A percentile compares a stretch with the other conserved stretches of the same genome.
Evolutionary conservation across 2,797 vertebrate species (phyloP).

Genomic region (Pampus argenteus): DNA sequence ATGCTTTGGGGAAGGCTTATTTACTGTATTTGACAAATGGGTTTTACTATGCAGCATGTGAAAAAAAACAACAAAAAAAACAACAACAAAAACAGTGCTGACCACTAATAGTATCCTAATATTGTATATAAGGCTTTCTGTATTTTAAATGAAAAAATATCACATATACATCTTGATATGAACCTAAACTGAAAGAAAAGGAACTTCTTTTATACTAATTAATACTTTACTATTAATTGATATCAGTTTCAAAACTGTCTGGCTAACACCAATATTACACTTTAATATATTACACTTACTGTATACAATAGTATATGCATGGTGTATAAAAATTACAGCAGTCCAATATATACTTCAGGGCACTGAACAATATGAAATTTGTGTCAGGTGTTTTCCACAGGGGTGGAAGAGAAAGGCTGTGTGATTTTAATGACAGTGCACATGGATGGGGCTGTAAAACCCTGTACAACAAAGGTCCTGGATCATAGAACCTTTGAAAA

Average conservation of each 20-base stretch:
- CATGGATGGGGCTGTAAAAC: background rate
- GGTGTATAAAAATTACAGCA: background rate
- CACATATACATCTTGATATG: background rate
- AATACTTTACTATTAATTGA: background rate
- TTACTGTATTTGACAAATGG: slow-evolving; percentile 7
- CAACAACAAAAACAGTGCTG: background rate
- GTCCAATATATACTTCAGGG: too few species aligned
- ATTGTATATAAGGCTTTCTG: too few species aligned
- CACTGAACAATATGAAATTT: background rate
- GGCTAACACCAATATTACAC: background rate
- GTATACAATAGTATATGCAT: background rate
- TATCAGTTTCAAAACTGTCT: background rate
- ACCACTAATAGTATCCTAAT: background rate
- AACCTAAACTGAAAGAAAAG: slow-evolving; percentile 1
- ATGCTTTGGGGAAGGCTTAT: slow-evolving; percentile 6
- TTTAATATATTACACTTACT: background rate
- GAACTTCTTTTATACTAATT: background rate
- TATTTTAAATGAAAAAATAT: too few species aligned
- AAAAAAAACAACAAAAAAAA: too few species aligned
- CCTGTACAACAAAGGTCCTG: background rate
- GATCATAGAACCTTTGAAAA: background rate
- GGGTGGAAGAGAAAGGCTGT: background rate
- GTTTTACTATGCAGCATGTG: background rate
- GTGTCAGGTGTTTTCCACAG: background rate
- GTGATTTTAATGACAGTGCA: slow-evolving; percentile 19